Conservation (phyloP, 2,888 invertebrate genomes). For the Drosophila infuscata region DNA sequence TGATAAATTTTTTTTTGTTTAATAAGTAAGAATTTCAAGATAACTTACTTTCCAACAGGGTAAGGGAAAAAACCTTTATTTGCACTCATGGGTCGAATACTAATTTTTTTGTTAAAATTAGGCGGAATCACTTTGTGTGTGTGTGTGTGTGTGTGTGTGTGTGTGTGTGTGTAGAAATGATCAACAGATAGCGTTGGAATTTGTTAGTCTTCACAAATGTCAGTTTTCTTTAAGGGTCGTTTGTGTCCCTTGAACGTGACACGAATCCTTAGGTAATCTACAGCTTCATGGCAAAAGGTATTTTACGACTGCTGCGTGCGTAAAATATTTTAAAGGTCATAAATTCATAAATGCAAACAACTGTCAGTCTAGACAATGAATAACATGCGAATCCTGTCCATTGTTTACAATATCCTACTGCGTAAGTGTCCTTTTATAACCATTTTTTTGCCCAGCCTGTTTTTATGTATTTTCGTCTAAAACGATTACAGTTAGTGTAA, state of each 20-base stretch:
- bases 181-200: neutral
- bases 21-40: neutral
- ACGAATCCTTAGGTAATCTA: neutral
- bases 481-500: neutral
- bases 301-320: neutral
- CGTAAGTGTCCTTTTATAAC: neutral
- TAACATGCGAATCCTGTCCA: neutral
- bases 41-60: neutral
- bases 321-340: neutral
- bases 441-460: neutral
- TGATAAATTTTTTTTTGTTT: neutral
- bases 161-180: neutral
- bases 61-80: neutral
- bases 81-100: neutral
- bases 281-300: neutral
- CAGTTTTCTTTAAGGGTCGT: neutral
- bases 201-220: neutral
- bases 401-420: neutral
- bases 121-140: neutral
- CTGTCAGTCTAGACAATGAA: neutral
- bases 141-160: neutral
- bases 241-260: neutral
- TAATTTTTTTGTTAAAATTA: neutral
- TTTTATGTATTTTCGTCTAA: neutral
- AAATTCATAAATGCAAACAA: neutral